A percentile compares a stretch with the other conserved stretches of the same genome.
phyloP scores from a whole-genome alignment of 2,888 invertebrate species.

The Melikaiella ostensackeni region DNA sequence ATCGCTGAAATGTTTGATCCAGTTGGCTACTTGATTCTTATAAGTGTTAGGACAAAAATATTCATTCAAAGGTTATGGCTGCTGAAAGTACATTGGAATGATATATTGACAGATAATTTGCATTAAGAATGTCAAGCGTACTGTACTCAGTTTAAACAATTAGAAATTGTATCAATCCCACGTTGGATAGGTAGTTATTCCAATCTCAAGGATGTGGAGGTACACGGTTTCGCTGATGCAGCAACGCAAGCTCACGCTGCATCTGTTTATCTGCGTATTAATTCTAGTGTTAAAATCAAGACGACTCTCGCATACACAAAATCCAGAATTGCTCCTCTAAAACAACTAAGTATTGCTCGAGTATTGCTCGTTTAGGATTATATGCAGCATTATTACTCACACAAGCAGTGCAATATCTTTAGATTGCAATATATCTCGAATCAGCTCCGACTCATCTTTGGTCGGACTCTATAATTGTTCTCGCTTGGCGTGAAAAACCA shows the following conservation, averaged over 20 bases:
- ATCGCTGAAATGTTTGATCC: slow-evolving; percentile 47
- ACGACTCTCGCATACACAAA: too few relatives aligned
- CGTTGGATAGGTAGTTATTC: slow-evolving; percentile 38
- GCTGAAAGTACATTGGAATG: slow-evolving; percentile 38
- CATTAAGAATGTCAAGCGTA: slow-evolving; percentile 24
- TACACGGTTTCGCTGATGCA: slow-evolving; percentile 48
- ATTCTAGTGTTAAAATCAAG: too few relatives aligned
- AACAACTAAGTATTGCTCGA: too few relatives aligned
- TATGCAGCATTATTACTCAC: too few relatives aligned
- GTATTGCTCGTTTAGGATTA: too few relatives aligned
- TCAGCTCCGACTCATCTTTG: too few relatives aligned
- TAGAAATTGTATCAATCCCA: slow-evolving; percentile 26
- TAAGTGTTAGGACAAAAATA: slow-evolving; percentile 42
- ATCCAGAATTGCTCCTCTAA: too few relatives aligned
- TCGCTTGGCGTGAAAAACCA: too few relatives aligned
- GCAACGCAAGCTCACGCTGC: slow-evolving; percentile 42
- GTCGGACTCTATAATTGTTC: too few relatives aligned
- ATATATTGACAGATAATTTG: slow-evolving; percentile 7
- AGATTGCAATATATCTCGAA: too few relatives aligned
- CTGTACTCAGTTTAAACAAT: background rate
- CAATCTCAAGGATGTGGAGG: background rate
- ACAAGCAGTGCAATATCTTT: too few relatives aligned
- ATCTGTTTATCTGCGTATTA: slow-evolving; percentile 38
- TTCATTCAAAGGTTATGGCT: slow-evolving; percentile 44
- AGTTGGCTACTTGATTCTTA: slow-evolving; percentile 44